phyloP scores from a whole-genome alignment of 2,797 vertebrate genomes.

The Fundulus diaphanus region DNA sequence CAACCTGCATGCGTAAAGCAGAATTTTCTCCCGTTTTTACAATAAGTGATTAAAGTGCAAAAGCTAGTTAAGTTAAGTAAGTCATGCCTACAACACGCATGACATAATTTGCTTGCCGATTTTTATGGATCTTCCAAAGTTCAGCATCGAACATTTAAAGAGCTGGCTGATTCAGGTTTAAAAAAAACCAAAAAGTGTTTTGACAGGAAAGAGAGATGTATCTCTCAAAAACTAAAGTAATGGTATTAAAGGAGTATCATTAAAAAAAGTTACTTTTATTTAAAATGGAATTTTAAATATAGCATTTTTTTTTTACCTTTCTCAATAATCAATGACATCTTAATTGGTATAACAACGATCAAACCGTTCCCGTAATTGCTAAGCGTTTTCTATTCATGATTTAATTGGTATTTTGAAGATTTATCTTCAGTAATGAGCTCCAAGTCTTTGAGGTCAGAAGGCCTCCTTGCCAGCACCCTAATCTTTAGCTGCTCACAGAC shows the following conservation, averaged over 20 bases:
- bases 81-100: too few species aligned
- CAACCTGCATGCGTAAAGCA: neutral
- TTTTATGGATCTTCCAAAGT: neutral
- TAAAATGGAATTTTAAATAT: too few species aligned
- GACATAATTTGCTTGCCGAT: too few species aligned
- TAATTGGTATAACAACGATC: neutral
- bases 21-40: too few species aligned
- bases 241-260: neutral
- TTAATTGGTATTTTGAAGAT: too few species aligned
- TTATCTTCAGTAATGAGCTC: too few species aligned
- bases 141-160: neutral
- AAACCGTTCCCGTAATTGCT: neutral
- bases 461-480: neutral
- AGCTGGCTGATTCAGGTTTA: neutral
- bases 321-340: neutral
- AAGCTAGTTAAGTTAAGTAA: too few species aligned
- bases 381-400: neutral
- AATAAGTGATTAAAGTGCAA: too few species aligned
- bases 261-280: neutral
- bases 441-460: too few species aligned
- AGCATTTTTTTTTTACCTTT: too few species aligned
- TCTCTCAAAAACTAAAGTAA: neutral
- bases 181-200: neutral
- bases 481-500: neutral
- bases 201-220: neutral